phyloP scores from a whole-genome alignment of 2,888 invertebrate genomes.

The Villa cingulata region DNA sequence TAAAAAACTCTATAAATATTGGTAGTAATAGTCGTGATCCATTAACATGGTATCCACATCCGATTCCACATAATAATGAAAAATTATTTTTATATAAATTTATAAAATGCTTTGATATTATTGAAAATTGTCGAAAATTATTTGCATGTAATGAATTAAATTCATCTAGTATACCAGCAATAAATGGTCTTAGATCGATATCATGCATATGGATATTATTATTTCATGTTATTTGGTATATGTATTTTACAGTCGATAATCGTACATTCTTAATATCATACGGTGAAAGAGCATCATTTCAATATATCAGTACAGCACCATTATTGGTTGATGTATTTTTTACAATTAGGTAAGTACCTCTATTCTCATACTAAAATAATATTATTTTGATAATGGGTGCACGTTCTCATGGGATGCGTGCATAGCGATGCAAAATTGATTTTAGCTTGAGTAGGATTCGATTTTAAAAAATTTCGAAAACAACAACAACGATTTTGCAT shows the following conservation, averaged over 20 bases:
- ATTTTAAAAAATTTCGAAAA: too few species aligned
- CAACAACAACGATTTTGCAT: too few species aligned
- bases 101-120: constrained; percentile 30
- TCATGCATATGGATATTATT: constrained; percentile 34
- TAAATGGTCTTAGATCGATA: constrained; percentile 33
- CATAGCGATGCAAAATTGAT: too few species aligned
- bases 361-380: neutral
- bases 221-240: constrained; percentile 35
- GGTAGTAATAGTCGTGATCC: neutral
- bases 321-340: constrained; percentile 35
- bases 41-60: constrained; percentile 4
- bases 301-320: constrained; percentile 34
- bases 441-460: too few species aligned
- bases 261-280: constrained; percentile 30
- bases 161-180: constrained; percentile 28
- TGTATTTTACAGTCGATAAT: constrained; percentile 34
- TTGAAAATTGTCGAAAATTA: constrained; percentile 24
- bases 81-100: constrained; percentile 14
- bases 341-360: constrained; percentile 27
- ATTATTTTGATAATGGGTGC: too few species aligned
- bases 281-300: constrained; percentile 30
- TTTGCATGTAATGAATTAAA: constrained; percentile 22
- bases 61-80: neutral
- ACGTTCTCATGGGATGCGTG: too few species aligned
- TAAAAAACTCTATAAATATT: too few species aligned